Conservation (phyloP, 2,113 vertebrate species). For the Cebidichthys violaceus region DNA sequence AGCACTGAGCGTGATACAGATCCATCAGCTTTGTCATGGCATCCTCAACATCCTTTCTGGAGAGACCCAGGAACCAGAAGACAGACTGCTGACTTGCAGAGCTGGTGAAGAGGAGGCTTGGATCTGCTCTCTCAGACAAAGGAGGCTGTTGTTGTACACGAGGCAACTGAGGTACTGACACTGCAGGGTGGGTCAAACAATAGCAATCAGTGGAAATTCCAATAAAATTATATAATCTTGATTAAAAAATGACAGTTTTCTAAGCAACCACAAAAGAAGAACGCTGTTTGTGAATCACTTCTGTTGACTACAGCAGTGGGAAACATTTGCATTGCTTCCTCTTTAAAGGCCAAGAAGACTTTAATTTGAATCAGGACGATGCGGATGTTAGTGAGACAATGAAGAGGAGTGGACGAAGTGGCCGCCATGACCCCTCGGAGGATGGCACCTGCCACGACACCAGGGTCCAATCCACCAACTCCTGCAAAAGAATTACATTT, state of each 20-base stretch:
- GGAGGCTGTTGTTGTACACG: neutral
- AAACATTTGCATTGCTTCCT: constrained; percentile 52
- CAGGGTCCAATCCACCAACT: constrained; percentile 51
- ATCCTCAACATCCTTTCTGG: constrained; percentile 10
- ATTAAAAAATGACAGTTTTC: neutral
- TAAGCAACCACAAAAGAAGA: neutral
- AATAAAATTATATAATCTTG: neutral
- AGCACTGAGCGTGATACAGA: constrained; percentile 60
- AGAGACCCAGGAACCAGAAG: constrained; percentile 67
- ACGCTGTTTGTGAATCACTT: constrained; percentile 46
- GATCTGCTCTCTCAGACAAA: neutral
- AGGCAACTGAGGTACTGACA: neutral
- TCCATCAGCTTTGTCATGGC: constrained; percentile 50
- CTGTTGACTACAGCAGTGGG: neutral
- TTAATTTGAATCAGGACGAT: constrained; percentile 66
- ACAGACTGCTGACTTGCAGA: constrained; percentile 9
- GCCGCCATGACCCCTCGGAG: constrained; percentile 60
- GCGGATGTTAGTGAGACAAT: constrained; percentile 50
- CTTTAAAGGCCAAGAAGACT: constrained; percentile 70
- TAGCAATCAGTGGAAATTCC: neutral
- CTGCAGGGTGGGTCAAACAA: neutral
- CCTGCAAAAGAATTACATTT: constrained; percentile 51
- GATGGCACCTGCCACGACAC: constrained; percentile 64
- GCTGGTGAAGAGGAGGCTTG: neutral
- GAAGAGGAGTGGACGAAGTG: neutral